phyloP scores from a whole-genome alignment of 30 jellyfish, hydroid and myxozoan species.

The Nemopilema nomurai region DNA sequence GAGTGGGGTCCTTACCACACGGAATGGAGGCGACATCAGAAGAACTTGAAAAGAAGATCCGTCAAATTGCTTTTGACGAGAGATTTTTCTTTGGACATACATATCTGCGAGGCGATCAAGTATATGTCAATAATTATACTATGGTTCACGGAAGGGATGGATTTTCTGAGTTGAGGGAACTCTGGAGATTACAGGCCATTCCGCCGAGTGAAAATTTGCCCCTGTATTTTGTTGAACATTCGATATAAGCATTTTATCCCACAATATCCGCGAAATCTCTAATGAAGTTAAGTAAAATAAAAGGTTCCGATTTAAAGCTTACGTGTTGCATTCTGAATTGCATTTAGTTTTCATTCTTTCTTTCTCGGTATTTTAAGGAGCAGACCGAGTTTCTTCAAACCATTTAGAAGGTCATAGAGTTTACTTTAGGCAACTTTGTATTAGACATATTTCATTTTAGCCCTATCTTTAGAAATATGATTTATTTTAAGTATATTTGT shows the following conservation, averaged over 20 bases:
- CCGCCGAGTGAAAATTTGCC: slow-evolving; percentile 55
- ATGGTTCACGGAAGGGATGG: slow-evolving; percentile 55
- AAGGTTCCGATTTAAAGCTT: too few species aligned
- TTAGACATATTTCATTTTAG: too few species aligned
- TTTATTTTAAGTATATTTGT: too few species aligned
- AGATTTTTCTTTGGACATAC: slow-evolving; percentile 49
- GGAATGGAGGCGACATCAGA: background rate
- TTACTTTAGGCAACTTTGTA: too few species aligned
- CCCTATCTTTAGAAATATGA: too few species aligned
- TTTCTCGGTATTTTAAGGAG: too few species aligned
- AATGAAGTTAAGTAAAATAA: too few species aligned
- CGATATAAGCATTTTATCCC: background rate
- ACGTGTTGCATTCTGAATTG: too few species aligned
- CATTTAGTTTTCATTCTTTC: too few species aligned
- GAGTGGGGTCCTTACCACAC: background rate
- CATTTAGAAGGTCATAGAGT: too few species aligned
- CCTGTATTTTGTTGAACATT: slow-evolving; percentile 9
- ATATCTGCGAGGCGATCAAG: slow-evolving; percentile 52
- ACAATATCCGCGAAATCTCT: too few species aligned
- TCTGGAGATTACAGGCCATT: slow-evolving; percentile 62
- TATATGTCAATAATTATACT: slow-evolving; percentile 44
- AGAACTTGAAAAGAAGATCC: slow-evolving; percentile 36
- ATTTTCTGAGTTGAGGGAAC: slow-evolving; percentile 30
- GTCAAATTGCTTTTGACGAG: slow-evolving; percentile 11
- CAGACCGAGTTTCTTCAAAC: too few species aligned